Base-by-base conservation (phyloP, 2,113 vertebrate genomes). In the Chlorodrepanis virens region DNA sequence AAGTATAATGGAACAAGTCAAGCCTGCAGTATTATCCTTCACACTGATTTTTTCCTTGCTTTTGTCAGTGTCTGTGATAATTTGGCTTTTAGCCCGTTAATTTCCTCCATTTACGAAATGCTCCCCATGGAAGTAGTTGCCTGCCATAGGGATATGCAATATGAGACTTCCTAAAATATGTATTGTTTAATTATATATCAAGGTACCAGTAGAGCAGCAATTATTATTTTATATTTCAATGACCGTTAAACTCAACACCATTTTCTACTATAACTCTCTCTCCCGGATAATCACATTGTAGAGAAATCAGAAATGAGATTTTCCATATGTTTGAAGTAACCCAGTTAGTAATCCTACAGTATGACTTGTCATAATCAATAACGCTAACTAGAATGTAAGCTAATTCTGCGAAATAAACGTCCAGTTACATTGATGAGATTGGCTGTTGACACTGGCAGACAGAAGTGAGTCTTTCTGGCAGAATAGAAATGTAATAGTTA, bases 361-460 rank as follows among this genome's bases (percentile, higher is more conserved):
- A 80, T 70, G 35, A 42, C 85, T 91, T 97, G 95, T 97, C 97
- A 97, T 95, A 75, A 95, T 96, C 96, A 92, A 94, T 97, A 91
- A 85, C 19, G 24, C 61, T 92, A 96, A 88, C 83, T 40, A 64
- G 47, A 87, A 64, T 0, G 4, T 89, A 95, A 96, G n/a, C 85
- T 87, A 94, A 97, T 96, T 94, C 89, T 28, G 15, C 61, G 79
- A 94, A 95, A 96, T 89, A 94, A 90, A 77, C 31, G 87, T 94
- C 93, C 83, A 80, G 89, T 88, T 86, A 72, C 63, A 93, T 94
- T 95, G 94, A 94, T 91, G 61, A 85, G 83, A 91, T 93, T 88
- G 78, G 74, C 70, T 94, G 74, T 93, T 97, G 97, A 97, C 95
- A 96, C 44, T 94, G 95, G 56, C 93, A 90, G 85, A 67, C 49